These are phyloP conservation scores for Eudyptes chrysolophus DNA, from an alignment of 2,113 vertebrate genomes.

Conservation along the genomic window DNA sequence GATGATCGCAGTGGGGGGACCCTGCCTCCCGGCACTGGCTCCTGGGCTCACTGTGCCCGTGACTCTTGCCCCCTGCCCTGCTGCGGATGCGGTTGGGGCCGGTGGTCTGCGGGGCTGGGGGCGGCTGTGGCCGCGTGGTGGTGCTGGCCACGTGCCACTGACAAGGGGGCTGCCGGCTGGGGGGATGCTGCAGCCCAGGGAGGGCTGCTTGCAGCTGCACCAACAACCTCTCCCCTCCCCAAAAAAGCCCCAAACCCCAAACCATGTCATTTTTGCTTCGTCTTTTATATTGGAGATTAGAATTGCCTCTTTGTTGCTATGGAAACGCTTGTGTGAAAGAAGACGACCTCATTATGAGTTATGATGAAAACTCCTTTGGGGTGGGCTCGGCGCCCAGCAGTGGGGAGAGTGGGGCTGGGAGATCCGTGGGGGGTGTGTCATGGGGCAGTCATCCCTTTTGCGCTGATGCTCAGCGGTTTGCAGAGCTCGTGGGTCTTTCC, in stretches of 20 bases:
- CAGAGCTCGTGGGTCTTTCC: neutral
- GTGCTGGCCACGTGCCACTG: neutral
- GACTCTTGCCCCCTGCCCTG: neutral
- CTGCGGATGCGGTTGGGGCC: neutral
- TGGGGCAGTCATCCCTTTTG: fast-evolving
- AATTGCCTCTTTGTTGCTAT: conserved; percentile 34
- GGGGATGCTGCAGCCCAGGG: neutral
- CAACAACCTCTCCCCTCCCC: neutral
- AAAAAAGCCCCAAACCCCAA: neutral
- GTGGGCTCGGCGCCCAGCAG: neutral
- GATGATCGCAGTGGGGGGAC: fast-evolving
- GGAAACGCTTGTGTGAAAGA: conserved; percentile 21
- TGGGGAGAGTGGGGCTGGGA: neutral
- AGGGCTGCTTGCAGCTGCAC: neutral
- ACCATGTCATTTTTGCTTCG: neutral
- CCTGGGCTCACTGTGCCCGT: neutral
- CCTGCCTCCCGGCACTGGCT: fast-evolving
- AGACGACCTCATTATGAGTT: conserved; percentile 13
- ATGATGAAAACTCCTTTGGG: neutral
- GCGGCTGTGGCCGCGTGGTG: neutral
- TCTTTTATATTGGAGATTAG: conserved; percentile 28
- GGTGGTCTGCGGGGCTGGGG: fast-evolving
- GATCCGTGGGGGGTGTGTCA: too few species aligned
- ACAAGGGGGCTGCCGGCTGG: fast-evolving
- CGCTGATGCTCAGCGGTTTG: neutral